Base-by-base conservation (phyloP, 2,888 invertebrate genomes). In the Molanna angustata region DNA sequence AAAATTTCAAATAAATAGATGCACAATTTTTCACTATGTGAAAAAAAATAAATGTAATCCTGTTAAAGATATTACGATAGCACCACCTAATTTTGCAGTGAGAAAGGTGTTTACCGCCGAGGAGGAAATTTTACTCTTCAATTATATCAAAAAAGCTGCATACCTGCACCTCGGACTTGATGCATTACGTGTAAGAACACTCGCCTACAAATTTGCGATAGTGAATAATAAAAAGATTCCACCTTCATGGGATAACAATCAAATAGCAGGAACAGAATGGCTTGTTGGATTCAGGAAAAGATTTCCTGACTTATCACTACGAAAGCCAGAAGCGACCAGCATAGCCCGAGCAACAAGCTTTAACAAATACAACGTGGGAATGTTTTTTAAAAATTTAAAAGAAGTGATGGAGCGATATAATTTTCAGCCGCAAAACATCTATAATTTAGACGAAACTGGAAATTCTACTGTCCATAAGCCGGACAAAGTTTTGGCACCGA, bases 241-340 rank as follows among this genome's bases (percentile, higher is more conserved):
- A 6, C 4, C 9, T 13, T 35, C 35, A 14, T 43, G 43, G 43
- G 19, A 2, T 2, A 2, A 6, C 11, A 4, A 43, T 9, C 13
- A 16, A 16, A 2, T 21, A 14, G 43, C 31, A 27, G 35, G 46
- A 2, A 19, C 4, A 35, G 46, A 46, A 7, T 46, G 35, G 46
- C n/a, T 33, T 16, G 4, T 4, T 9, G 44, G 44, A 1, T 44
- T 44, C n/a, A 4, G 27, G 1, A 1, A 31, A 44, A 7, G 48
- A 35, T 21, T 22, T 3, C 16, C 40, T 1, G 14, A n/a, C 2
- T 31, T 48, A 22, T 6, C 13, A 1, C 21, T 48, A 3, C 19
- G 40, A 18, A 48, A 48, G n/a, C 40, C 48, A 14, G 48, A 48
- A 17, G 16, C 48, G 4, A 22, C 17, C 16, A 21, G 39, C 6